phyloP scores from a whole-genome alignment of 2,888 invertebrate species.

The Chrysolina haemoptera region DNA sequence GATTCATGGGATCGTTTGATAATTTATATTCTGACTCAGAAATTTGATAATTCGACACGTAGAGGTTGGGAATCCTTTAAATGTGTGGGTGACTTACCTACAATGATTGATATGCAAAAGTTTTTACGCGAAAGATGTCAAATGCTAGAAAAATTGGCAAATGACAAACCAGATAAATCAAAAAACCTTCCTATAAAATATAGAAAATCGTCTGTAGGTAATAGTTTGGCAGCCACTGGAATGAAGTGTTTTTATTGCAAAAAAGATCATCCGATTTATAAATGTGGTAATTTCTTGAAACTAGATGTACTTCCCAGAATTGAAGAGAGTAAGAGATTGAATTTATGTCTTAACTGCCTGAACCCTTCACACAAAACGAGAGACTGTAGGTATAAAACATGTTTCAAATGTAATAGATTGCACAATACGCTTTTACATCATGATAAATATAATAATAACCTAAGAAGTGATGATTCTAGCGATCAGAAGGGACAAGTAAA shows the following conservation, averaged over 20 bases:
- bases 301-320: neutral
- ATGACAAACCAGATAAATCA: slow-evolving; percentile 16
- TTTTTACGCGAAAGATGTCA: slow-evolving; percentile 30
- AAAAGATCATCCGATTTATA: slow-evolving; percentile 12
- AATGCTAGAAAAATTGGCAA: slow-evolving; percentile 29
- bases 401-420: slow-evolving; percentile 18
- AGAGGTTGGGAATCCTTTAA: slow-evolving; percentile 33
- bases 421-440: slow-evolving; percentile 22
- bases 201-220: no score
- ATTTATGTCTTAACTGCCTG: slow-evolving; percentile 26
- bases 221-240: no score
- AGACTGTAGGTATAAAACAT: neutral
- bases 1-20: slow-evolving; percentile 34
- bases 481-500: neutral
- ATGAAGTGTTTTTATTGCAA: slow-evolving; percentile 16
- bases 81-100: slow-evolving; percentile 25
- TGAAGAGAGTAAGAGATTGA: slow-evolving; percentile 3
- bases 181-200: no score
- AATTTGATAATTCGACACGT: slow-evolving; percentile 34
- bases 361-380: neutral
- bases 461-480: neutral
- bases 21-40: slow-evolving; percentile 22
- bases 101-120: slow-evolving; percentile 19
- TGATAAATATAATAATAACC: slow-evolving; percentile 9
- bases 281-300: slow-evolving; percentile 11